Evolutionary conservation across 1,140 invertebrate genomes (phyloP).

Genomic region (Zaprionus lachaisei): DNA sequence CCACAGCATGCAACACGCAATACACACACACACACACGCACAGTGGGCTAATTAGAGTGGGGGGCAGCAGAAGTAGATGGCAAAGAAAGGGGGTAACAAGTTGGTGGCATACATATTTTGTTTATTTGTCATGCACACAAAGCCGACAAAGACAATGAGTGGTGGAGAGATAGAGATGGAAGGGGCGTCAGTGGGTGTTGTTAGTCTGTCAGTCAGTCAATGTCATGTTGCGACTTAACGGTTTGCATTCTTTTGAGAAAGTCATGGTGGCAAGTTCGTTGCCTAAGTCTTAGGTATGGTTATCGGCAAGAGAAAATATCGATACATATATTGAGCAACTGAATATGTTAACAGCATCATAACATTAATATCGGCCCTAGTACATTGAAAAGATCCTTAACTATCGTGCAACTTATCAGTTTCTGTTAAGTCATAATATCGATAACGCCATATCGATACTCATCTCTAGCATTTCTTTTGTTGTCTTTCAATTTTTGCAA

Average conservation of each 20-base stretch:
- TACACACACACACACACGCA: slow-evolving; percentile 34
- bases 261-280: slow-evolving; percentile 70
- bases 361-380: no score
- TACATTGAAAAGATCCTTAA: no score
- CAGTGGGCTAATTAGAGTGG: slow-evolving; percentile 73
- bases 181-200: slow-evolving; percentile 9
- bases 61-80: not conserved
- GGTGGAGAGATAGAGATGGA: not conserved
- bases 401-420: no score
- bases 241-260: slow-evolving; percentile 65
- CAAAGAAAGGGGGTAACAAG: slow-evolving; percentile 27
- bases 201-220: slow-evolving; percentile 30
- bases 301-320: not conserved
- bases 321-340: not conserved
- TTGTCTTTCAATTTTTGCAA: slow-evolving; percentile 52
- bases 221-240: slow-evolving; percentile 32
- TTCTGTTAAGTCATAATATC: not conserved
- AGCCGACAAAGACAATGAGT: slow-evolving; percentile 25
- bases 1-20: slow-evolving; percentile 47
- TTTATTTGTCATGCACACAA: slow-evolving; percentile 18
- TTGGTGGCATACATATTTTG: slow-evolving; percentile 26
- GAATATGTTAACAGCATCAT: no score
- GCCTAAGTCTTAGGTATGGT: slow-evolving; percentile 62
- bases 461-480: not conserved
- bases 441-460: not conserved